A percentile compares a stretch with the other conserved stretches of the same genome.
Conservation (phyloP, 2,797 vertebrate genomes). For the Alosa sapidissima region DNA sequence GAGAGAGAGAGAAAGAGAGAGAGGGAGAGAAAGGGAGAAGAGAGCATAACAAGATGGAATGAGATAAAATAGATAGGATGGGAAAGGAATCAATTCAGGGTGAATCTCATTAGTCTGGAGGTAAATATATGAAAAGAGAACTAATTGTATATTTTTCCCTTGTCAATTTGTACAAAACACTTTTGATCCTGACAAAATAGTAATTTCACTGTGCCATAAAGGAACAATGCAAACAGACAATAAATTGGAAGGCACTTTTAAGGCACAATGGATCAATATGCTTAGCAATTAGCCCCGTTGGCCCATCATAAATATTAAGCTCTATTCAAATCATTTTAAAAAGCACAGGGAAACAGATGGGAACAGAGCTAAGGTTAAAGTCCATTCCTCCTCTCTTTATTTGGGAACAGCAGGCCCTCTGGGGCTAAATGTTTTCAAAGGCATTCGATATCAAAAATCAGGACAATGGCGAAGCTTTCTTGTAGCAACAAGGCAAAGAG, state of each 20-base stretch:
- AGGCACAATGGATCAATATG: conserved; percentile 15
- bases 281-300: conserved; percentile 7
- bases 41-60: neutral
- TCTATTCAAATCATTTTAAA: neutral
- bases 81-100: conserved; percentile 12
- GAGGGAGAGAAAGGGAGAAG: neutral
- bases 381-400: neutral
- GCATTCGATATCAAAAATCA: neutral
- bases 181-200: conserved; percentile 6
- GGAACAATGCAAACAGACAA: neutral
- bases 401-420: neutral
- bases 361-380: neutral
- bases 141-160: conserved; percentile 13
- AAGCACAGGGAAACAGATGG: neutral
- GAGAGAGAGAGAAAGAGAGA: neutral
- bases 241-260: neutral
- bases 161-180: conserved; percentile 14
- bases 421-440: neutral
- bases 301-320: neutral
- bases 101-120: conserved; percentile 12
- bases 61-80: conserved; percentile 9
- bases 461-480: neutral
- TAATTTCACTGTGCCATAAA: neutral
- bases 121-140: conserved; percentile 15
- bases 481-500: neutral